These are phyloP conservation scores for Polia nebulosa DNA, from an alignment of 2,888 invertebrate species.

Conservation along the genomic window DNA sequence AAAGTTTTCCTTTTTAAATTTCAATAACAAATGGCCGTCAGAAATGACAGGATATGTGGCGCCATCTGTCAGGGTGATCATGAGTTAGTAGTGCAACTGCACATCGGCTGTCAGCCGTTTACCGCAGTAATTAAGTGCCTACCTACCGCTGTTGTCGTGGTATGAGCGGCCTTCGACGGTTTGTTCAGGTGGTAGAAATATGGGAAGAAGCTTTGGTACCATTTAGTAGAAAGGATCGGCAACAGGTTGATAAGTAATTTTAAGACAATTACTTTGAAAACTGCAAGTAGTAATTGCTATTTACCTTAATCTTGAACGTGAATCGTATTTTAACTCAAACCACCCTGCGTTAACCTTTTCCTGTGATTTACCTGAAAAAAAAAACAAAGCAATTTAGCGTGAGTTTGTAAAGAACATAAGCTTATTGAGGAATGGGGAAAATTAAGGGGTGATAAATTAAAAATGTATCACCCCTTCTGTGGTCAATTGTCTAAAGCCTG, in stretches of 20 bases:
- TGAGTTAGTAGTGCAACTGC: conserved; percentile 37
- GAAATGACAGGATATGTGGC: conserved; percentile 19
- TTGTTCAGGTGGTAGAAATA: neutral
- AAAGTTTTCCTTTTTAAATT: neutral
- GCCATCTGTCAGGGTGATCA: conserved; percentile 29
- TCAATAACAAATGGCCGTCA: neutral
- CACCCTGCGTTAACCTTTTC: no score
- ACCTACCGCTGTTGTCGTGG: conserved; percentile 9
- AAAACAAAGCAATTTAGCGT: neutral
- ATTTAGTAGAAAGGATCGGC: no score
- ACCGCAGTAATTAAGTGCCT: conserved; percentile 46
- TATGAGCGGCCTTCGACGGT: neutral
- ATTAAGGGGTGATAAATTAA: no score
- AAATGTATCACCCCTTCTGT: no score
- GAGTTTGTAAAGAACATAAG: neutral
- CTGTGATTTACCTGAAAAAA: conserved; percentile 2
- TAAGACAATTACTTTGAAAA: neutral
- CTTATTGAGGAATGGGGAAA: neutral
- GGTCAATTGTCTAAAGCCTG: neutral
- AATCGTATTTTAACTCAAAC: neutral
- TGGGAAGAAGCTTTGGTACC: neutral
- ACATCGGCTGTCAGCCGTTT: conserved; percentile 35
- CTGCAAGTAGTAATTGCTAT: neutral
- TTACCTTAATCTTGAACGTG: neutral
- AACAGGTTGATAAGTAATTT: no score